Conservation (phyloP, 2,113 vertebrate species). For the Mionectes macconnelli region DNA sequence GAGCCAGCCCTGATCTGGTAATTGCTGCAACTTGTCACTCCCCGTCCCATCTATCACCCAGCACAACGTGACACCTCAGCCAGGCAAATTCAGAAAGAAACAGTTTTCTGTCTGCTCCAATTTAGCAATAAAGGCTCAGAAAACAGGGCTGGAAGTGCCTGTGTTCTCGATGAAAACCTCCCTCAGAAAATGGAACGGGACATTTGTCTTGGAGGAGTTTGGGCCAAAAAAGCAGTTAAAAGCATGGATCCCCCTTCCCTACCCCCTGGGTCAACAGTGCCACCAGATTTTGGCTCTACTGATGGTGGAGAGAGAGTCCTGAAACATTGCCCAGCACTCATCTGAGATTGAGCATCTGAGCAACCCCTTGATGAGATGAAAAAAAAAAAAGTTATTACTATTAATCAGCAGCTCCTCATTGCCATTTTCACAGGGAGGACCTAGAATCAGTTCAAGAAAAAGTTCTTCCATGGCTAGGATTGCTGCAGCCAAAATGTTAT, state of each 20-base stretch:
- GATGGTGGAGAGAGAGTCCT: neutral
- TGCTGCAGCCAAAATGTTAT: neutral
- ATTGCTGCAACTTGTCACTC: neutral
- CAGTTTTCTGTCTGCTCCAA: conserved; percentile 39
- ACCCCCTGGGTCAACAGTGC: neutral
- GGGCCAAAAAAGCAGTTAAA: neutral
- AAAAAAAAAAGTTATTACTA: neutral
- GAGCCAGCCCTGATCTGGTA: neutral
- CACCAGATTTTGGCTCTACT: neutral
- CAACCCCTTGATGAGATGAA: neutral
- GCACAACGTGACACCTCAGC: conserved; percentile 1
- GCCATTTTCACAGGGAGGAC: neutral
- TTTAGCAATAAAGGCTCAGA: conserved; percentile 2
- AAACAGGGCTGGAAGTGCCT: neutral
- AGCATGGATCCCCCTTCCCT: neutral
- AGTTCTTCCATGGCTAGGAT: neutral
- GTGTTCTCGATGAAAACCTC: neutral
- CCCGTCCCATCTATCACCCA: neutral
- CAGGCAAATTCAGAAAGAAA: conserved; percentile 18
- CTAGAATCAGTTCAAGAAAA: neutral
- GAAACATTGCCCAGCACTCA: neutral
- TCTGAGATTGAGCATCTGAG: neutral
- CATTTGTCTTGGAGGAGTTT: neutral
- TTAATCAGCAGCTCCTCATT: neutral
- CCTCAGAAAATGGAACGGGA: neutral